Conservation (phyloP, 2,113 vertebrate species). For the Sapajus apella region DNA sequence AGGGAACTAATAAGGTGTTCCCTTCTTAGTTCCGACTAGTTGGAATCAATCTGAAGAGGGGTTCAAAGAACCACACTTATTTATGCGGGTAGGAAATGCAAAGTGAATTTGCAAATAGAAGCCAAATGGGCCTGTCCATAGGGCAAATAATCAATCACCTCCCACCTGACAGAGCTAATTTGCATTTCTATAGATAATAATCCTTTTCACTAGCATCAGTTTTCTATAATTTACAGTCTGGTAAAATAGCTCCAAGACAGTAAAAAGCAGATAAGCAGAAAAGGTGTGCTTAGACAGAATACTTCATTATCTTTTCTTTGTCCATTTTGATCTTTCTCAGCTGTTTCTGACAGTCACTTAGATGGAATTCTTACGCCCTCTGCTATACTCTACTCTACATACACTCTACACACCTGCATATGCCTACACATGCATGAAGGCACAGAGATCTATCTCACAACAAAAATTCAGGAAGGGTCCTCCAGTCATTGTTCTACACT, state of each 20-base stretch:
- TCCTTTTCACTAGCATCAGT: not conserved
- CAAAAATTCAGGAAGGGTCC: not conserved
- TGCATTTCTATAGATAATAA: not conserved
- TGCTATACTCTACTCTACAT: not conserved
- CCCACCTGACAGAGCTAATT: not conserved
- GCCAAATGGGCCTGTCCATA: not conserved
- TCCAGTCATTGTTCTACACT: not conserved
- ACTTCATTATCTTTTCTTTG: not conserved
- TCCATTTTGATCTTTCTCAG: not conserved
- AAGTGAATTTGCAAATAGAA: not conserved
- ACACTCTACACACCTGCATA: not conserved
- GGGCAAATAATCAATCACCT: not conserved
- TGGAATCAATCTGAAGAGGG: not conserved
- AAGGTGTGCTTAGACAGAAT: not conserved
- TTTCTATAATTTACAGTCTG: not conserved
- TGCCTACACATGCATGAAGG: no score
- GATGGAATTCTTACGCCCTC: not conserved
- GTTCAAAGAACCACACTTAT: not conserved
- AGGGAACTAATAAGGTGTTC: not conserved
- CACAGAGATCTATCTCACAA: not conserved
- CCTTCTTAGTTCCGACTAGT: no score
- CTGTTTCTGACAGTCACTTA: not conserved
- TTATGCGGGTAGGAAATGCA: not conserved
- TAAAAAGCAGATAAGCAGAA: not conserved
- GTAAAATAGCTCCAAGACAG: not conserved